These are phyloP conservation scores for Pycnonotus jocosus DNA, from an alignment of 2,113 vertebrate species.

Conservation along the genomic window DNA sequence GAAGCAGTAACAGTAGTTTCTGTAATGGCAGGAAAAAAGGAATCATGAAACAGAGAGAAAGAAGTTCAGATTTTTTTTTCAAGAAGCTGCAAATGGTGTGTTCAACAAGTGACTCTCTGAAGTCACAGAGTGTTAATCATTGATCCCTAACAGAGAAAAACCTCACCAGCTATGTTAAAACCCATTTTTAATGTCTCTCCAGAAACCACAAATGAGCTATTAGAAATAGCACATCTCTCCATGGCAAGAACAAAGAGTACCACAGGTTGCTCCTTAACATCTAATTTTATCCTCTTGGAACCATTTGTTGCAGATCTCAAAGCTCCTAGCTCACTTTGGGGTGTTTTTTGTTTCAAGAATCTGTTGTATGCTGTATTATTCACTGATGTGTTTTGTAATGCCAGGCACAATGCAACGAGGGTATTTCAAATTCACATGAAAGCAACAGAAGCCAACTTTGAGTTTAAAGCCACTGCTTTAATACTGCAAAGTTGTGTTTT, in stretches of 20 bases:
- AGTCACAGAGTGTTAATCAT: background rate
- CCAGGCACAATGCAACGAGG: background rate
- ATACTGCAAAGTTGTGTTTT: background rate
- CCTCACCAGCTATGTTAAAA: background rate
- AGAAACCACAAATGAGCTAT: background rate
- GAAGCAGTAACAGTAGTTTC: background rate
- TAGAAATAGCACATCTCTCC: background rate
- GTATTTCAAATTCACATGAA: background rate
- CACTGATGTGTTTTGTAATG: background rate
- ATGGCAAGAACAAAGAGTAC: background rate
- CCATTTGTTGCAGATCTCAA: background rate
- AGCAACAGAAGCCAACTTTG: background rate
- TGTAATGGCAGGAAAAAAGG: background rate
- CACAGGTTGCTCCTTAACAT: background rate
- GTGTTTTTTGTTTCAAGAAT: background rate
- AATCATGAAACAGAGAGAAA: background rate
- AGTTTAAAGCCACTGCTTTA: conserved; percentile 16
- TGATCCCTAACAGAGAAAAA: background rate
- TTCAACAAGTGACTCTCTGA: background rate
- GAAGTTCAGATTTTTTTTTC: background rate
- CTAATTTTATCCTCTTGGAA: background rate
- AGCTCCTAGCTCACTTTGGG: background rate
- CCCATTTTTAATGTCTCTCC: background rate
- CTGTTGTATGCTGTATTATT: background rate
- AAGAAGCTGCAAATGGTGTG: background rate